Percentiles rank a stretch among this genome's conserved stretches.
Evolutionary conservation across 2,888 invertebrate genomes (phyloP).

Genomic region (Drosophila niveifrons): DNA sequence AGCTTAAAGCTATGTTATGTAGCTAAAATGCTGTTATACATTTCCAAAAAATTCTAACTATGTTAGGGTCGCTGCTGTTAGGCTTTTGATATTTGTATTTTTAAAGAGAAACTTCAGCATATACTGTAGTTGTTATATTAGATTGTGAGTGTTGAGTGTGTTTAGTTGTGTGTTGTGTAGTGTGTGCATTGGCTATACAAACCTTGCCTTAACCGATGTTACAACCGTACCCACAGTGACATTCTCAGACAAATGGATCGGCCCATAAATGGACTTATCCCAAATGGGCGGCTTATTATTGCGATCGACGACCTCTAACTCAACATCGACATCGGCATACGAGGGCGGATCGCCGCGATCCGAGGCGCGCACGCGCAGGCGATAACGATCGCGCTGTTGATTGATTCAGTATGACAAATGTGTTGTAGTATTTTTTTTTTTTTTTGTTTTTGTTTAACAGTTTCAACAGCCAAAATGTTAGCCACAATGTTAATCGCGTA

Average conservation of each 20-base stretch:
- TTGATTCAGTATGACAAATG: slow-evolving; percentile 22
- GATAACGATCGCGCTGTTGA: slow-evolving; percentile 96
- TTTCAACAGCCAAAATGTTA: slow-evolving; percentile 52
- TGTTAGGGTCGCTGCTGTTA: slow-evolving; percentile 56
- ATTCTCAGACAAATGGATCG: slow-evolving; percentile 99
- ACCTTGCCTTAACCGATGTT: slow-evolving; percentile 99
- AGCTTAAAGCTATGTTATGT: slow-evolving; percentile 38
- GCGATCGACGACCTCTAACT: slow-evolving; percentile 99
- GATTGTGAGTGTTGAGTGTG: slow-evolving; percentile 15
- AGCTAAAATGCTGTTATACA: slow-evolving; percentile 56
- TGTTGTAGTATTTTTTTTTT: slow-evolving; percentile 15
- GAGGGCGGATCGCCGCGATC: slow-evolving; percentile 97
- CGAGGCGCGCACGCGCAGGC: slow-evolving; percentile 97
- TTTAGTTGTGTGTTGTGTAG: slow-evolving; percentile 38
- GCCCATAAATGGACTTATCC: slow-evolving; percentile 98
- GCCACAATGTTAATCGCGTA: slow-evolving; percentile 39
- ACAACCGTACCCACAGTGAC: slow-evolving; percentile 99
- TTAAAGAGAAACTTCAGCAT: slow-evolving; percentile 27
- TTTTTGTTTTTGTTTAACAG: slow-evolving; percentile 9
- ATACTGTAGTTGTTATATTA: slow-evolving; percentile 24
- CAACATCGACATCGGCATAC: slow-evolving; percentile 98
- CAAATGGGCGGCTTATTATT: slow-evolving; percentile 99
- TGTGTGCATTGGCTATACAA: slow-evolving; percentile 88
- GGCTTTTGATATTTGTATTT: slow-evolving; percentile 38
- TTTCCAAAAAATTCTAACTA: slow-evolving; percentile 49